A percentile compares a stretch with the other conserved stretches of the same genome.
Conservation (phyloP, 2,113 vertebrate species). For the Ageneiosus marmoratus region DNA sequence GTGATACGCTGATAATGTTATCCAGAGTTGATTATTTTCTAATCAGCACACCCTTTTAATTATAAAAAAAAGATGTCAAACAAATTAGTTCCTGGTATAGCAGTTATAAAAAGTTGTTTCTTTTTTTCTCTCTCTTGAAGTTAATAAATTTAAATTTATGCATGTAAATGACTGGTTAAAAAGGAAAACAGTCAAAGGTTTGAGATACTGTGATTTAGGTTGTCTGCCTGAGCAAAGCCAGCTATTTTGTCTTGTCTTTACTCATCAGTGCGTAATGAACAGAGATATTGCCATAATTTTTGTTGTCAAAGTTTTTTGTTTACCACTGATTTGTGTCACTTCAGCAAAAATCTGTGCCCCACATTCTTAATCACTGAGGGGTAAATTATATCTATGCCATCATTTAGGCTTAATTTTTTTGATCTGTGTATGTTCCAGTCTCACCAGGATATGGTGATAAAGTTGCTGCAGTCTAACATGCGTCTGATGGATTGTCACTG, state of each 20-base stretch:
- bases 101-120: background rate
- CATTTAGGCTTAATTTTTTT: background rate
- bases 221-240: too few relatives aligned
- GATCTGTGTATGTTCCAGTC: slow-evolving; percentile 70
- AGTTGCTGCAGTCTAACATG: slow-evolving; percentile 88
- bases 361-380: background rate
- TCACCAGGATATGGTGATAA: slow-evolving; percentile 89
- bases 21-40: background rate
- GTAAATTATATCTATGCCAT: background rate
- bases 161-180: too few relatives aligned
- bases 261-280: too few relatives aligned
- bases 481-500: slow-evolving; percentile 91
- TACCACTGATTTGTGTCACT: background rate
- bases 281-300: too few relatives aligned
- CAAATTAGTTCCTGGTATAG: background rate
- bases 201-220: too few relatives aligned
- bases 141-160: background rate
- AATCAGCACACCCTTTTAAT: background rate
- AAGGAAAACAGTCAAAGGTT: too few relatives aligned
- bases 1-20: background rate
- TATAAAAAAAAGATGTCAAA: too few relatives aligned
- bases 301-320: too few relatives aligned
- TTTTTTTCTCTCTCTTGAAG: background rate
- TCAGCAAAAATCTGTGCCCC: background rate
- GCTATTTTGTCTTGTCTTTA: too few relatives aligned